Percentiles rank a stretch among this genome's conserved stretches.
These are phyloP conservation scores for Mus spretus DNA, from an alignment of 2,797 vertebrate species.

Conservation along the genomic window DNA sequence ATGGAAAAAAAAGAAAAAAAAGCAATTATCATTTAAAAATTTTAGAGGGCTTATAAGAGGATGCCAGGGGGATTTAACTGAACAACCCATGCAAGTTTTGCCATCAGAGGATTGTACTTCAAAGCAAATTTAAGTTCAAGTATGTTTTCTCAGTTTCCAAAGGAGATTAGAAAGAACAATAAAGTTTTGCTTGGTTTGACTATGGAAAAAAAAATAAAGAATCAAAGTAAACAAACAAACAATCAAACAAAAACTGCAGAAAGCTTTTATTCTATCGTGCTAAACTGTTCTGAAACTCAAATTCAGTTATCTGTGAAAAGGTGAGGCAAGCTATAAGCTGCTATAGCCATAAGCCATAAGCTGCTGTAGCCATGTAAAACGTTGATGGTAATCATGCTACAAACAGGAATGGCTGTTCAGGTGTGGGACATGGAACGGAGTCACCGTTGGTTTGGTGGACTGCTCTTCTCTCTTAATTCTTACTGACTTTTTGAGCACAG, in stretches of 20 bases:
- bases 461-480: neutral
- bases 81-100: neutral
- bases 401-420: neutral
- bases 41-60: neutral
- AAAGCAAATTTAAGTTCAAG: neutral
- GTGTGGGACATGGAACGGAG: rapidly evolving
- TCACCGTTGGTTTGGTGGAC: neutral
- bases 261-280: neutral
- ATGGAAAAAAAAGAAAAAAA: no score
- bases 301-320: conserved; percentile 5
- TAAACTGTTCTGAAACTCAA: conserved; percentile 17
- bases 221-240: no score
- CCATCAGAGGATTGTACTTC: neutral
- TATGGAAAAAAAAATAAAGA: no score
- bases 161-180: neutral
- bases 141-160: neutral
- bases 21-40: neutral
- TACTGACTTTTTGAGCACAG: neutral
- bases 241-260: neutral
- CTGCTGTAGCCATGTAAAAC: neutral
- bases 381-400: neutral
- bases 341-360: neutral
- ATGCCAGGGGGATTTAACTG: neutral
- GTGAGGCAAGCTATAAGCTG: neutral
- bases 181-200: neutral